A percentile compares a stretch with the other conserved stretches of the same genome.
Conservation (phyloP, 2,113 vertebrate species). For the Rissa tridactyla region DNA sequence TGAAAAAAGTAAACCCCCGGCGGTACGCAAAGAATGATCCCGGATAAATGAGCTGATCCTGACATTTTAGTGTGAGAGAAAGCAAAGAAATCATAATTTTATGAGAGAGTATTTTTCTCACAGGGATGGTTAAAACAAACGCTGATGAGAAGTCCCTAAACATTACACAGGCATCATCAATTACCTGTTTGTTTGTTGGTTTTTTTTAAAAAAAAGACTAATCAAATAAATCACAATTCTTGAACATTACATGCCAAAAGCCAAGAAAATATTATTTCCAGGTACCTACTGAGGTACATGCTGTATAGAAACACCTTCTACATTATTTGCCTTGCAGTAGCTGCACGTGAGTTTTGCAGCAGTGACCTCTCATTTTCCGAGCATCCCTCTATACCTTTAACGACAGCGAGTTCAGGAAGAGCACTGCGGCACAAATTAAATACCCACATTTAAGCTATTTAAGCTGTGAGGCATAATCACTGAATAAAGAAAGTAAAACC, state of each 20-base stretch:
- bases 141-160: slow-evolving; percentile 59
- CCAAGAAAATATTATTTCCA: slow-evolving; percentile 13
- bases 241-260: slow-evolving; percentile 62
- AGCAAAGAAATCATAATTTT: slow-evolving; percentile 65
- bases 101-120: slow-evolving; percentile 57
- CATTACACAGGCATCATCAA: slow-evolving; percentile 42
- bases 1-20: not conserved
- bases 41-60: slow-evolving; percentile 20
- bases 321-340: not conserved
- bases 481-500: not conserved
- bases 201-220: not conserved
- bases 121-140: slow-evolving; percentile 62
- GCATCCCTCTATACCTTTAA: not conserved
- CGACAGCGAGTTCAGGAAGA: not conserved
- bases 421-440: not conserved
- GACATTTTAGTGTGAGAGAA: slow-evolving; percentile 20
- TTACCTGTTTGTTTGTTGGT: not conserved
- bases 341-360: not conserved
- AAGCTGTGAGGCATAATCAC: not conserved
- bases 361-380: not conserved
- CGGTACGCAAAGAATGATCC: not conserved
- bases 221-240: slow-evolving; percentile 60
- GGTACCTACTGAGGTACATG: not conserved
- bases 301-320: not conserved
- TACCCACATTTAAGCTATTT: not conserved